Conservation (phyloP, 2,888 invertebrate genomes). For the Nipponacmea schrenckii region DNA sequence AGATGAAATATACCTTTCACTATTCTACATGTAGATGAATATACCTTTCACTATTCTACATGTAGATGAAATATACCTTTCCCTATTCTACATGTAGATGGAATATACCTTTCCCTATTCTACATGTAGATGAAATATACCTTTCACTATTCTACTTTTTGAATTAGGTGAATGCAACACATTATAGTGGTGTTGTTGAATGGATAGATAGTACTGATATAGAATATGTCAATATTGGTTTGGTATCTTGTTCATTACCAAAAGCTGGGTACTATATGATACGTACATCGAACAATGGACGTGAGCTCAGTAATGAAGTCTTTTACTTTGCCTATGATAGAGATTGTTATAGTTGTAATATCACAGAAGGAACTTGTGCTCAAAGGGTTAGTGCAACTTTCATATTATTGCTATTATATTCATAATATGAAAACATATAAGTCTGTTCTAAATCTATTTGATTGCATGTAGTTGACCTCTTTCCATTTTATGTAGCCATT, state of each 20-base stretch:
- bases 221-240: slow-evolving; percentile 36
- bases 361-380: slow-evolving; percentile 27
- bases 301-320: slow-evolving; percentile 21
- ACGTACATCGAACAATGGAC: slow-evolving; percentile 30
- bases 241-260: slow-evolving; percentile 33
- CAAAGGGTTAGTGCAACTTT: slow-evolving; percentile 31
- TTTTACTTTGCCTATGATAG: slow-evolving; percentile 34
- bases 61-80: too few species aligned
- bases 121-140: too few species aligned
- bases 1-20: too few species aligned
- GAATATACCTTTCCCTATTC: too few species aligned
- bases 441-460: too few species aligned
- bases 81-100: too few species aligned
- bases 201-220: slow-evolving; percentile 25
- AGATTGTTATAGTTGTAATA: slow-evolving; percentile 35
- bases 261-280: slow-evolving; percentile 33
- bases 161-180: slow-evolving; percentile 27
- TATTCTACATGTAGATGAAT: too few species aligned
- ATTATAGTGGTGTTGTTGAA: slow-evolving; percentile 18
- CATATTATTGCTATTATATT: too few species aligned
- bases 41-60: too few species aligned
- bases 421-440: too few species aligned
- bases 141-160: not conserved
- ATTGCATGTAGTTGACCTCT: too few species aligned
- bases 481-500: too few species aligned